Evolutionary conservation across 2,797 vertebrate genomes (phyloP).

Genomic region (Centropyge bicolor): DNA sequence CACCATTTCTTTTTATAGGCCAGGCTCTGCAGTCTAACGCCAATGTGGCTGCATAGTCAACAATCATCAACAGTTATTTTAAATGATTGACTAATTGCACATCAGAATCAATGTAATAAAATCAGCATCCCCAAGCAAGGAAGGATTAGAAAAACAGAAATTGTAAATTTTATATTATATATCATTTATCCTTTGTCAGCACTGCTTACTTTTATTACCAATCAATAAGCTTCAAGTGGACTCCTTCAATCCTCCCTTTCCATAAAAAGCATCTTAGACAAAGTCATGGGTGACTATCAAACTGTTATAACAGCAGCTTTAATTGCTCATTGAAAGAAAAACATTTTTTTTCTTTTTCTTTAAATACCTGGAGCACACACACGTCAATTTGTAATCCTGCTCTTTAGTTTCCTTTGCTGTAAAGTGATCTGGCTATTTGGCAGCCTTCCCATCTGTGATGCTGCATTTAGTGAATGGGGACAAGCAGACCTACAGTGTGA

Average conservation of each 20-base stretch:
- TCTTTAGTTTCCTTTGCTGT: not conserved
- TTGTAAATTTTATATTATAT: not conserved
- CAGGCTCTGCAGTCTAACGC: not conserved
- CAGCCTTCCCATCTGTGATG: slow-evolving; percentile 2
- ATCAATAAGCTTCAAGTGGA: not conserved
- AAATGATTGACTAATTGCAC: not conserved
- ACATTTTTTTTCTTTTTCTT: not conserved
- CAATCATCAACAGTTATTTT: not conserved
- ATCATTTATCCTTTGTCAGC: too few species aligned
- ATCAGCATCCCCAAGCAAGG: not conserved
- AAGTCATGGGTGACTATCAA: not conserved
- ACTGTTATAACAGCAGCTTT: not conserved
- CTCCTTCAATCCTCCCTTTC: not conserved
- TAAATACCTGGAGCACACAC: not conserved
- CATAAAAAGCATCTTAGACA: not conserved
- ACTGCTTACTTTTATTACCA: not conserved
- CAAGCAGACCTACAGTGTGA: slow-evolving; percentile 19
- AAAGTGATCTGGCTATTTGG: not conserved
- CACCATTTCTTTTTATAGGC: slow-evolving; percentile 17
- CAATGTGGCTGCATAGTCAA: not conserved
- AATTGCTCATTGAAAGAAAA: not conserved
- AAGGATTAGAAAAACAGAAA: not conserved
- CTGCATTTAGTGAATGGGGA: slow-evolving; percentile 12
- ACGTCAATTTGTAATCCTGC: not conserved
- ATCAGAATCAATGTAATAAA: not conserved